Percentiles rank a stretch among this genome's conserved stretches.
phyloP scores from a whole-genome alignment of 2,888 invertebrate species.

The Andrena praecox region DNA sequence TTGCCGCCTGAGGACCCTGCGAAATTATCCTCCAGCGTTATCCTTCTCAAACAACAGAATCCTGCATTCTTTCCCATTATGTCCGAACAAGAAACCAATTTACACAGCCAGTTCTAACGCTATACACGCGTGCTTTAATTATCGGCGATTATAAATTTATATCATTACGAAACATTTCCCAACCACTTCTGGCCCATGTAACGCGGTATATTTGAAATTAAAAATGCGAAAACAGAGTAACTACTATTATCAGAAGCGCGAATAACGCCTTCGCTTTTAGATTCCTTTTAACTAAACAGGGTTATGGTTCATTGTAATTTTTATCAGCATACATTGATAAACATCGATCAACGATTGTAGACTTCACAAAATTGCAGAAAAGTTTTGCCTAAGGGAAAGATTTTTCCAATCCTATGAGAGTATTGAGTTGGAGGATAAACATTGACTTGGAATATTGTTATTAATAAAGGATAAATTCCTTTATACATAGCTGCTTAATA shows the following conservation, averaged over 20 bases:
- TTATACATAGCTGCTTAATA: background rate
- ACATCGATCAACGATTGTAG: background rate
- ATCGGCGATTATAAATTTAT: background rate
- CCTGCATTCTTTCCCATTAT: background rate
- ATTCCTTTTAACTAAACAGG: constrained; percentile 5
- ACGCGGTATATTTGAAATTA: constrained; percentile 64
- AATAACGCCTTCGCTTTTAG: constrained; percentile 7
- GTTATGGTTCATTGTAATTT: constrained; percentile 7
- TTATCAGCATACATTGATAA: background rate
- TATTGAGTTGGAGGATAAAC: background rate
- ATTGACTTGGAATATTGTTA: constrained; percentile 12
- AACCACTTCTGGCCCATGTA: constrained; percentile 27
- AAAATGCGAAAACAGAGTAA: constrained; percentile 8
- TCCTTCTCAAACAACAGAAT: background rate
- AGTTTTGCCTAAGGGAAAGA: background rate
- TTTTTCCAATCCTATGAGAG: background rate
- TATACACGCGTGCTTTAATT: background rate
- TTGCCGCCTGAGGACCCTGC: constrained; percentile 18
- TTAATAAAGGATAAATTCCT: constrained; percentile 12
- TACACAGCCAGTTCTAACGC: background rate
- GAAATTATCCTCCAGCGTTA: constrained; percentile 13
- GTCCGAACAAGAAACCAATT: background rate
- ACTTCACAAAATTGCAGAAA: background rate
- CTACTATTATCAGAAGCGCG: constrained; percentile 7
- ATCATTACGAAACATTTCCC: constrained; percentile 25